These are phyloP conservation scores for Eupeodes corollae DNA, from an alignment of 1,140 invertebrate species.

Conservation along the genomic window DNA sequence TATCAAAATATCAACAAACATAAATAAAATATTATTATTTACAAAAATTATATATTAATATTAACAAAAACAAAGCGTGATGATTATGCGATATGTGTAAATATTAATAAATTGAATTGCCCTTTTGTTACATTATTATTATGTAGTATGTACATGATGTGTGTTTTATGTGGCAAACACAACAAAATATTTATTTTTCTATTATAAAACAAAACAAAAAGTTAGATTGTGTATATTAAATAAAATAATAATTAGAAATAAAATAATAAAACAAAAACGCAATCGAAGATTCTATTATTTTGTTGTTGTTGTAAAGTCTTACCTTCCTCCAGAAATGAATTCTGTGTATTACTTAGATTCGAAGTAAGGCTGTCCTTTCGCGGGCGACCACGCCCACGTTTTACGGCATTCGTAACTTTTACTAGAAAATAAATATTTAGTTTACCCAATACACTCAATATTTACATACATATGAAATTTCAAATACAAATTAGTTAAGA, in stretches of 20 bases:
- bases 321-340: constrained; percentile 49
- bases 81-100: neutral
- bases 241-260: neutral
- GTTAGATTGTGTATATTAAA: neutral
- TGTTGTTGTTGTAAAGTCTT: constrained; percentile 19
- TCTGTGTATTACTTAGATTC: constrained; percentile 37
- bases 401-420: constrained; percentile 37
- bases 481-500: too few species aligned
- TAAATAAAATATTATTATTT: constrained; percentile 2
- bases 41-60: constrained; percentile 7
- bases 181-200: neutral
- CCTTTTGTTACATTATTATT: neutral
- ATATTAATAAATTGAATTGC: too few species aligned
- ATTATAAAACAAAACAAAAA: constrained; percentile 1
- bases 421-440: constrained; percentile 33
- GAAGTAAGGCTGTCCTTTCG: constrained; percentile 42
- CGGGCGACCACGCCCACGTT: constrained; percentile 43
- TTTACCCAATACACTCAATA: too few species aligned
- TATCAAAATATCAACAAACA: too few species aligned
- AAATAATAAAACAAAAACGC: neutral
- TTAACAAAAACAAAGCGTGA: neutral
- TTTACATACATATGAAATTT: too few species aligned
- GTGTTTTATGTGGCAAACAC: constrained; percentile 1
- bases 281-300: neutral
- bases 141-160: constrained; percentile 3